phyloP scores from a whole-genome alignment of 1,140 invertebrate species.

The Trachymyrmex septentrionalis region DNA sequence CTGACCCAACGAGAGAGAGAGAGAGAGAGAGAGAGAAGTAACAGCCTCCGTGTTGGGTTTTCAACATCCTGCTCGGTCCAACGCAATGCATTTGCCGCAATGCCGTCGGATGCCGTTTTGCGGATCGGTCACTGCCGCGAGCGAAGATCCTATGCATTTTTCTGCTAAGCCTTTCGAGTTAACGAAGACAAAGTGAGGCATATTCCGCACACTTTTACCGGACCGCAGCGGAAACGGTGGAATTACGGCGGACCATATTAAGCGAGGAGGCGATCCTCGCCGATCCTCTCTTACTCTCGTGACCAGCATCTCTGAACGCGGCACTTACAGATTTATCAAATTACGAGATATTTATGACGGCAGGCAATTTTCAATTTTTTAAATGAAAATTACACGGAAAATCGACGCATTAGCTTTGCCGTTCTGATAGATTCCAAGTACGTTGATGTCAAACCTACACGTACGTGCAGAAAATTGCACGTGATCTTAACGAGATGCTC shows the following conservation, averaged over 20 bases:
- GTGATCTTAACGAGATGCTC: conserved; percentile 26
- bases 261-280: conserved; percentile 8
- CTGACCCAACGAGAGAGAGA: conserved; percentile 70
- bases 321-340: conserved; percentile 6
- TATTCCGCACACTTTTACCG: conserved; percentile 44
- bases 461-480: conserved; percentile 19
- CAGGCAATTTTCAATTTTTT: conserved; percentile 11
- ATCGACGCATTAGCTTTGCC: background rate
- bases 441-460: background rate
- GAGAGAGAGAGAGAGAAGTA: conserved; percentile 45
- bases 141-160: conserved; percentile 56
- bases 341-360: conserved; percentile 17
- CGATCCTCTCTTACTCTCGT: conserved; percentile 20
- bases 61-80: conserved; percentile 74
- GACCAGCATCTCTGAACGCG: conserved; percentile 1
- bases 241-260: conserved; percentile 47
- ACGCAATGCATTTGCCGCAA: conserved; percentile 50
- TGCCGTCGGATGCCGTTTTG: conserved; percentile 44
- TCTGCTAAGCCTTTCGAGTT: conserved; percentile 52
- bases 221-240: conserved; percentile 27
- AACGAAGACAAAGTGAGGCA: conserved; percentile 52
- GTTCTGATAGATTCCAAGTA: background rate
- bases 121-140: conserved; percentile 57
- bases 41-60: conserved; percentile 76
- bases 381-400: background rate